Evolutionary conservation across 2,113 vertebrate species (phyloP), one percentile per base, ranked within the genome.

Genomic region (Rhabdornis inornatus): DNA sequence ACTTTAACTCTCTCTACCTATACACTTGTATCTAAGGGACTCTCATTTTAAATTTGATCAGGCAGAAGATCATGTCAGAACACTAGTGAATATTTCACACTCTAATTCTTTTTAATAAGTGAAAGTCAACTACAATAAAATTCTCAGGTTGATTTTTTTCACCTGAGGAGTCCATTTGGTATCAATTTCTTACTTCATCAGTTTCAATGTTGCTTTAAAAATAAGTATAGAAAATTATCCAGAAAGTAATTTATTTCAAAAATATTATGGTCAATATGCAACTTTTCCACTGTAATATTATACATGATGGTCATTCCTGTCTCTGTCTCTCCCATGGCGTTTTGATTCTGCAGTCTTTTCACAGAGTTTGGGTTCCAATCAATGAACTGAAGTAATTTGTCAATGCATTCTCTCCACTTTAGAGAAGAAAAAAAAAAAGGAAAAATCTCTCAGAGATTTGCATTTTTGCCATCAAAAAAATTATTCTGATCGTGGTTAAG

Each of bases 271-370:
- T 35, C 24, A 78, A 31, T 77, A 7, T 30, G 39, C 69, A 81
- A 55, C 9, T 18, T 35, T 79, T 33, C 27, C 12, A 53, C 16
- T 53, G 8, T 19, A 18, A 30, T 70, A 55, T n/a, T 72, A 27
- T 53, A 78, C 2, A 1, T 63, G n/a, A 19, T 1, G 1, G 10
- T 56, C 33, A 33, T 37, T 87, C 21, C 7, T 6, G 0, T 44
- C 4, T 37, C 17, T 3, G 1, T 53, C 5, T 59, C 5, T 6
- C 23, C 3, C 2, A 18, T 21, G 21, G 10, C 1, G n/a, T 89
- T 83, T 88, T 91, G 4, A 45, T 87, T 69, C 33, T 74, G 39
- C 39, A 61, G 31, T 15, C 20, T 71, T 90, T 83, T 76, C 27
- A 90, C 25, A 68, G 30, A 69, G 4, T 60, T 64, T 80, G 28